Conservation (phyloP, 2,113 vertebrate species). For the Ardeotis arabs region DNA sequence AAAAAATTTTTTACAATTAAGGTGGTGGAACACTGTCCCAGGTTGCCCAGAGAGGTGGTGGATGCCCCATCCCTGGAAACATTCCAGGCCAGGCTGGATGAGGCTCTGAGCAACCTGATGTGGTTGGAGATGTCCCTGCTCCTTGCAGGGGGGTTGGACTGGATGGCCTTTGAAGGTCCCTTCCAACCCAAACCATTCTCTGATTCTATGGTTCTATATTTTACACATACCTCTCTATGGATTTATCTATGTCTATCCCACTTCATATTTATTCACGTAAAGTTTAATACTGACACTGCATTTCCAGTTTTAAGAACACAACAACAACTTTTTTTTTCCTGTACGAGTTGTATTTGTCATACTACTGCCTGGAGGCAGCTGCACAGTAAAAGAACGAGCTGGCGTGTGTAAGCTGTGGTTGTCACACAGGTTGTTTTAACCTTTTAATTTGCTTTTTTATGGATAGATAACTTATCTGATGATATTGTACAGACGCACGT, state of each 20-base stretch:
- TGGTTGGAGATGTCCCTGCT: no score
- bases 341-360: background rate
- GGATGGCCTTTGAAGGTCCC: no score
- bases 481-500: fast-evolving
- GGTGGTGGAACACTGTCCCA: no score
- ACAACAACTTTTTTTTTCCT: fast-evolving
- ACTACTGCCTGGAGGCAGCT: background rate
- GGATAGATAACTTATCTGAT: background rate
- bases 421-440: background rate
- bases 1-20: no score
- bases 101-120: no score
- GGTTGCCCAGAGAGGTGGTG: no score
- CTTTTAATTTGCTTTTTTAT: background rate
- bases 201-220: no score
- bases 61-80: no score
- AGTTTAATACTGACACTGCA: background rate
- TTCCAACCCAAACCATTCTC: no score
- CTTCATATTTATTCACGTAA: background rate
- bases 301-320: background rate
- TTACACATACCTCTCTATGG: background rate
- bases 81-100: no score
- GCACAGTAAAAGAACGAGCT: background rate
- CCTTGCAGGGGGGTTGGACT: no score
- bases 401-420: background rate
- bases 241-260: background rate